These are phyloP conservation scores for Cynopterus brachyotis DNA, from an alignment of 2,113 vertebrate species.

Conservation along the genomic window DNA sequence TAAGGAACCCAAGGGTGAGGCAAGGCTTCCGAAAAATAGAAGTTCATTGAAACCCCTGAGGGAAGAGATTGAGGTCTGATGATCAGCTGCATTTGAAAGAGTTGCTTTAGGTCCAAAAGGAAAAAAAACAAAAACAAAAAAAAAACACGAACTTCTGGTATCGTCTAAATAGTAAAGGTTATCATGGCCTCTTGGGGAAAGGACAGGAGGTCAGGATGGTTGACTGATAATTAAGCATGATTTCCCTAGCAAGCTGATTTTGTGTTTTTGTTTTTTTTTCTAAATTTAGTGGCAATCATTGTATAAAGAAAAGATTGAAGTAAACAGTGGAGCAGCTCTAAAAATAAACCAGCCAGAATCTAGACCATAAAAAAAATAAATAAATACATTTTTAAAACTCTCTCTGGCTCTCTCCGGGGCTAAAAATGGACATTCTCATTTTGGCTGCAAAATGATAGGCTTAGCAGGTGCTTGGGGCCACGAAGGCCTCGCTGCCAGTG, in stretches of 20 bases:
- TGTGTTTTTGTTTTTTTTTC: not conserved
- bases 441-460: constrained; percentile 64
- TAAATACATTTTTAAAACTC: not conserved
- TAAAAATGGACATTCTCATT: constrained; percentile 54
- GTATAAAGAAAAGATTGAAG: not conserved
- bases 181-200: not conserved
- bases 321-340: not conserved
- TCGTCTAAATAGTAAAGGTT: not conserved
- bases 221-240: not conserved
- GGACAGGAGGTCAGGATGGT: not conserved
- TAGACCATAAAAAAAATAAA: not conserved
- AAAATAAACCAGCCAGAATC: constrained; percentile 52
- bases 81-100: not conserved
- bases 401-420: not conserved
- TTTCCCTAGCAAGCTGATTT: not conserved
- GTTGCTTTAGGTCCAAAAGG: not conserved
- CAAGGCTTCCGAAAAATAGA: not conserved
- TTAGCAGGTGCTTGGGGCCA: constrained; percentile 38
- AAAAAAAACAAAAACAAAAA: not conserved
- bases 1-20: not conserved
- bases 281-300: not conserved
- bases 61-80: not conserved
- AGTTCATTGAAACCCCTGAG: not conserved
- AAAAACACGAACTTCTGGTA: not conserved
- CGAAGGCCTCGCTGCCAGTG: constrained; percentile 26